Conservation (phyloP, 2,113 vertebrate species). For the Epinephelus lanceolatus region DNA sequence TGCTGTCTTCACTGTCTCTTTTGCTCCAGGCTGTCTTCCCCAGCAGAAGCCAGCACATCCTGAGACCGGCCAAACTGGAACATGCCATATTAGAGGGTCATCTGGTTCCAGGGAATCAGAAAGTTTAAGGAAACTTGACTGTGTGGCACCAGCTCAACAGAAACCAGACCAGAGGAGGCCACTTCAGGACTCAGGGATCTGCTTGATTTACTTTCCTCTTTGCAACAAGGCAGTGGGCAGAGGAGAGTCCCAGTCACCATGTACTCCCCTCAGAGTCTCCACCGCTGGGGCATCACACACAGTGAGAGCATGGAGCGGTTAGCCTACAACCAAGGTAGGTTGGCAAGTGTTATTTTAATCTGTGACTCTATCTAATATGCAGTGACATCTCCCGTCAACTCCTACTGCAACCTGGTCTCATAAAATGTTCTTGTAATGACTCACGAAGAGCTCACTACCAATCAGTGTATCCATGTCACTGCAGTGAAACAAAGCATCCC, state of each 20-base stretch:
- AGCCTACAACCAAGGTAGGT: constrained; percentile 85
- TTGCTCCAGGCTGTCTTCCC: constrained; percentile 9
- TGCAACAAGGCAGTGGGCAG: constrained; percentile 10
- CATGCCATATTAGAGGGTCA: background rate
- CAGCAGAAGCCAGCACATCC: background rate
- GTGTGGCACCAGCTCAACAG: background rate
- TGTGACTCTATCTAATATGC: background rate
- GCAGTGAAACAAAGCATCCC: background rate
- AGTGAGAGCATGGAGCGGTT: constrained; percentile 87
- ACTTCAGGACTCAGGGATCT: constrained; percentile 6
- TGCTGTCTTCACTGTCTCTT: constrained; percentile 15
- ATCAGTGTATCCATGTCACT: background rate
- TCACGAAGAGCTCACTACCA: background rate
- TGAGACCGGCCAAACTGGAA: constrained; percentile 12
- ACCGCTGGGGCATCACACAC: constrained; percentile 87
- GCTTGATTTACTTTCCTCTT: background rate
- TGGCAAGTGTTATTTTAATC: background rate
- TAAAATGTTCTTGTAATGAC: background rate
- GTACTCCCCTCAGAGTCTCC: constrained; percentile 88
- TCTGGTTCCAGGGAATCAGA: constrained; percentile 7
- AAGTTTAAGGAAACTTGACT: constrained; percentile 10
- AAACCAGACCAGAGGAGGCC: constrained; percentile 5
- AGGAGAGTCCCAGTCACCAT: constrained; percentile 60
- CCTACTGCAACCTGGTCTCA: background rate
- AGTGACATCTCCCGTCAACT: background rate